These are phyloP conservation scores for Alcis repandata DNA, from an alignment of 2,888 invertebrate species.

Conservation along the genomic window DNA sequence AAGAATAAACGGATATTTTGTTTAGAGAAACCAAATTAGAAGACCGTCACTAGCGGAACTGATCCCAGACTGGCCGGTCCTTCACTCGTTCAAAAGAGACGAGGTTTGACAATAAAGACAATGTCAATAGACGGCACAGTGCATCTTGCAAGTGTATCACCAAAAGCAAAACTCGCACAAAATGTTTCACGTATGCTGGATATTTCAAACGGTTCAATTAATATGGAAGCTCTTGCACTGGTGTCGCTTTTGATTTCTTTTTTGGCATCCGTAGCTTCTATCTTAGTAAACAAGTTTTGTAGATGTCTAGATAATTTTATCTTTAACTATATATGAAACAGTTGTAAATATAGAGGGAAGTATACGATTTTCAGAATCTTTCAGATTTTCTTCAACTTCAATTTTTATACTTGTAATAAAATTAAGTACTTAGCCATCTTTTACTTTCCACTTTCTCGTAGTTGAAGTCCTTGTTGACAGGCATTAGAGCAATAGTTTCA, in stretches of 20 bases:
- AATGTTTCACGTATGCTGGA: conserved; percentile 60
- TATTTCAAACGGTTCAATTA: conserved; percentile 63
- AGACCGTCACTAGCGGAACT: conserved; percentile 96
- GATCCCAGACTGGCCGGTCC: conserved; percentile 98
- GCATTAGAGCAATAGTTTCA: conserved; percentile 45
- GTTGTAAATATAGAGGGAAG: conserved; percentile 16
- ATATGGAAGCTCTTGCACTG: conserved; percentile 53
- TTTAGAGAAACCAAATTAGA: conserved; percentile 87
- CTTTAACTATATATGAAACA: conserved; percentile 14
- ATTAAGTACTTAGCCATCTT: conserved; percentile 36
- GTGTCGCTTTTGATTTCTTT: conserved; percentile 45
- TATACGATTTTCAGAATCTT: conserved; percentile 11
- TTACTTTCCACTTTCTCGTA: conserved; percentile 37
- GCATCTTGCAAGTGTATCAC: conserved; percentile 80
- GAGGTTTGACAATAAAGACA: conserved; percentile 91
- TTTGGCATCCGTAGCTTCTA: conserved; percentile 36
- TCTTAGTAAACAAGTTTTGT: conserved; percentile 35
- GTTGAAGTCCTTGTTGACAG: conserved; percentile 33
- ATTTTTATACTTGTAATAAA: conserved; percentile 10
- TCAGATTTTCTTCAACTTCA: conserved; percentile 13
- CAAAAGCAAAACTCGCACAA: conserved; percentile 75
- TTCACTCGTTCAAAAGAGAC: conserved; percentile 93
- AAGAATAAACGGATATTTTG: conserved; percentile 81
- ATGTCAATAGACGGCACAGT: conserved; percentile 76
- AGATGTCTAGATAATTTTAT: conserved; percentile 17